These are phyloP conservation scores for Drosophila subquinaria DNA, from an alignment of 2,888 invertebrate species.

Conservation along the genomic window DNA sequence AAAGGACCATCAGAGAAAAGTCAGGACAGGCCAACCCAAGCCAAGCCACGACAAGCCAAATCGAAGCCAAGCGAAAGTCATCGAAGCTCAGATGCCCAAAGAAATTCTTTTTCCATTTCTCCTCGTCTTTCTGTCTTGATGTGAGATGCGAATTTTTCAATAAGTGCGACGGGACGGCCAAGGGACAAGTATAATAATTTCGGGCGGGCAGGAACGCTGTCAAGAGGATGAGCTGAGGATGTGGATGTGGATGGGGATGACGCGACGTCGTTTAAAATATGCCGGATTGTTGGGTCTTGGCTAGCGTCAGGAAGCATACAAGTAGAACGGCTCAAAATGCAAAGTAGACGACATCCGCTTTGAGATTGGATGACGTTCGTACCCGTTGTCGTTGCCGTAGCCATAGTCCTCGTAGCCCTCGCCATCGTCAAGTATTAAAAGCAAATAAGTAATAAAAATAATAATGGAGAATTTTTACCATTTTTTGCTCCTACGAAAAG, in stretches of 20 bases:
- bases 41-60: slow-evolving; percentile 30
- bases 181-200: slow-evolving; percentile 73
- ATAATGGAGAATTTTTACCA: slow-evolving; percentile 82
- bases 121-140: slow-evolving; percentile 27
- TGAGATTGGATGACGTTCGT: slow-evolving; percentile 79
- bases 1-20: slow-evolving; percentile 20
- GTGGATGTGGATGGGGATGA: slow-evolving; percentile 11
- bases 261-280: slow-evolving; percentile 77
- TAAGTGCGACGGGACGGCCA: slow-evolving; percentile 67
- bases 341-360: slow-evolving; percentile 82
- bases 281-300: slow-evolving; percentile 66
- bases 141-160: slow-evolving; percentile 78
- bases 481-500: slow-evolving; percentile 72
- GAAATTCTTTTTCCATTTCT: slow-evolving; percentile 39
- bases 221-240: slow-evolving; percentile 10
- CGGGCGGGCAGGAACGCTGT: slow-evolving; percentile 17
- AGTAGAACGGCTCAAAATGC: slow-evolving; percentile 82
- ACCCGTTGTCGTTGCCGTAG: slow-evolving; percentile 25
- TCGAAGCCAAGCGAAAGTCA: slow-evolving; percentile 63
- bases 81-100: slow-evolving; percentile 64
- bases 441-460: slow-evolving; percentile 82
- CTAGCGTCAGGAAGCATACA: slow-evolving; percentile 77
- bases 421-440: slow-evolving; percentile 80
- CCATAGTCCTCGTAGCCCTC: slow-evolving; percentile 38
- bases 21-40: slow-evolving; percentile 27